phyloP scores from a whole-genome alignment of 2,113 vertebrate species.

The Phaetusa simplex region DNA sequence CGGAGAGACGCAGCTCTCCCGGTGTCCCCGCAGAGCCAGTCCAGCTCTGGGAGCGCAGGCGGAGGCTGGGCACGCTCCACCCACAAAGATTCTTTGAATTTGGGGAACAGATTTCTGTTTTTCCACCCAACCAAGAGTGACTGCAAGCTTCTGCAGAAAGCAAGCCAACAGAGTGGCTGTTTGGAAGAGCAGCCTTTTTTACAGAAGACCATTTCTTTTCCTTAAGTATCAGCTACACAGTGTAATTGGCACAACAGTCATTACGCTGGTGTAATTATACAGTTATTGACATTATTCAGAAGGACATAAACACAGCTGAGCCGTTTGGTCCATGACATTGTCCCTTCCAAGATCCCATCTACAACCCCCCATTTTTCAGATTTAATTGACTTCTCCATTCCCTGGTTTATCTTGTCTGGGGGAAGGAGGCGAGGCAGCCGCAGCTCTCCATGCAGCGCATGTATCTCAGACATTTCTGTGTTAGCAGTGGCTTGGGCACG shows the following conservation, averaged over 20 bases:
- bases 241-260: neutral
- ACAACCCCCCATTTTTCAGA: neutral
- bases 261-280: neutral
- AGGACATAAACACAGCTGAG: slow-evolving; percentile 28
- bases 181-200: neutral
- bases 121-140: neutral
- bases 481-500: neutral
- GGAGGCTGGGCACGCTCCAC: neutral
- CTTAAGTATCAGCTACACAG: neutral
- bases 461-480: neutral
- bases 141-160: neutral
- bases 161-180: neutral
- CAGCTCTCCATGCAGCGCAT: neutral
- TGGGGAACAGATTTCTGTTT: neutral
- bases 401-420: neutral
- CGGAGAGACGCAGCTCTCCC: neutral
- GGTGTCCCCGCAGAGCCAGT: neutral
- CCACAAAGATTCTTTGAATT: neutral
- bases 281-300: neutral
- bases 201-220: neutral
- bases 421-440: neutral
- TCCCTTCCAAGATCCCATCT: neutral
- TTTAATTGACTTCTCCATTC: neutral
- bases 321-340: neutral
- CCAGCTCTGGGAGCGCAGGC: neutral